Conservation (phyloP, 2,797 vertebrate genomes). For the Neosilurus mollespiculum region DNA sequence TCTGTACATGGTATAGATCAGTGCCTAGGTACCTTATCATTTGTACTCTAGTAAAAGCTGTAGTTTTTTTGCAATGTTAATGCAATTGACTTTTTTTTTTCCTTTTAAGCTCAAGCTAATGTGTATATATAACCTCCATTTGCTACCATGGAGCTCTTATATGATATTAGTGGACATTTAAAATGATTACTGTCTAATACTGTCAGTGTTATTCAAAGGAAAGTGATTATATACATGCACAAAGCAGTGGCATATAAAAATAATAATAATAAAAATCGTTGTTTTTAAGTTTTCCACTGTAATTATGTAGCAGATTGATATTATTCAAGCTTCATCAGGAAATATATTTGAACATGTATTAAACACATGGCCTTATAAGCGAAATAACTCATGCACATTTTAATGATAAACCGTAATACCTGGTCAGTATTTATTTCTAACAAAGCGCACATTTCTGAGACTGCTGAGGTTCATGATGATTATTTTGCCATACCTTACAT, state of each 20-base stretch:
- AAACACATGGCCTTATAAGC: slow-evolving; percentile 38
- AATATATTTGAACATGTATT: slow-evolving; percentile 48
- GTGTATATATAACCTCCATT: slow-evolving; percentile 20
- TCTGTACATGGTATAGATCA: slow-evolving; percentile 60
- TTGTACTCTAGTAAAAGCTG: slow-evolving; percentile 63
- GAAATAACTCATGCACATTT: slow-evolving; percentile 22
- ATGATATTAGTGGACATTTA: slow-evolving; percentile 34
- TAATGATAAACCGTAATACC: slow-evolving; percentile 14
- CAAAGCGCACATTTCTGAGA: slow-evolving; percentile 9
- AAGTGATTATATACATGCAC: slow-evolving; percentile 31
- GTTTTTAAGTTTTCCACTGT: slow-evolving; percentile 60
- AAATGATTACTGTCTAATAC: slow-evolving; percentile 24
- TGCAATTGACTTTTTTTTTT: slow-evolving; percentile 25
- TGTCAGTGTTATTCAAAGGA: slow-evolving; percentile 14
- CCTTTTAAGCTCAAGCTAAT: slow-evolving; percentile 24
- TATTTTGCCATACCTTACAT: background rate
- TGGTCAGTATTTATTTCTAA: slow-evolving; percentile 35
- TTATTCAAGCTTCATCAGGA: slow-evolving; percentile 52
- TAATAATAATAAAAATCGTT: background rate
- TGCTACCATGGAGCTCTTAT: slow-evolving; percentile 32
- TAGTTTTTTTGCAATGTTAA: slow-evolving; percentile 58
- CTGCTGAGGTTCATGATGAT: background rate
- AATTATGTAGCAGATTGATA: slow-evolving; percentile 73
- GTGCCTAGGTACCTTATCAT: slow-evolving; percentile 86
- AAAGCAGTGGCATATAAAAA: slow-evolving; percentile 39